phyloP scores from a whole-genome alignment of 1,140 invertebrate genomes.

The Seison nebaliae region DNA sequence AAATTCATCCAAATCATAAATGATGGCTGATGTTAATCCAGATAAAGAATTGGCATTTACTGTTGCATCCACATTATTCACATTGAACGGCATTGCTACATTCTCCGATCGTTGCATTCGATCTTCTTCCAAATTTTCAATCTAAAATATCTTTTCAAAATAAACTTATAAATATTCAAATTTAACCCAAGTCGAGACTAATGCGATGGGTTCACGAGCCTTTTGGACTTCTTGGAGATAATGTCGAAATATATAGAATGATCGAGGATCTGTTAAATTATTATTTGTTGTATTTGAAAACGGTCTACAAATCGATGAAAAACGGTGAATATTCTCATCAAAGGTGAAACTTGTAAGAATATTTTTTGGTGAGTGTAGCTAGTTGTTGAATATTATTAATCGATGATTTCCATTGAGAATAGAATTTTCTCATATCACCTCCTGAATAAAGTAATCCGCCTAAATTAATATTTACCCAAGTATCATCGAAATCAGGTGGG shows the following conservation, averaged over 20 bases:
- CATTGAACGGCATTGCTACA: constrained; percentile 19
- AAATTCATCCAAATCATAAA: constrained; percentile 16
- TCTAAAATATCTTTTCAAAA: constrained; percentile 13
- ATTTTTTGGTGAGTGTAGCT: constrained; percentile 17
- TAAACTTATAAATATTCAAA: constrained; percentile 13
- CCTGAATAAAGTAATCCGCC: constrained; percentile 16
- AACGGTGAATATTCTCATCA: too few relatives aligned
- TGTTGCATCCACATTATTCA: constrained; percentile 22
- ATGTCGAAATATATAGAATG: constrained; percentile 17
- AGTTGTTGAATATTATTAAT: constrained; percentile 18
- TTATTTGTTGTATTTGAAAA: constrained; percentile 16
- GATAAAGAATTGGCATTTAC: constrained; percentile 19
- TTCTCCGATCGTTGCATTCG: constrained; percentile 14
- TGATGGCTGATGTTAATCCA: constrained; percentile 18
- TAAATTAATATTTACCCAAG: constrained; percentile 20
- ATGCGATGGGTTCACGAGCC: constrained; percentile 16
- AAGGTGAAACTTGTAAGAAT: constrained; percentile 20
- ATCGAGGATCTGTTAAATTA: constrained; percentile 20
- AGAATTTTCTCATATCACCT: constrained; percentile 12
- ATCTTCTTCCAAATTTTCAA: constrained; percentile 18
- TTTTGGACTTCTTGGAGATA: constrained; percentile 16
- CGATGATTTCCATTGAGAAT: constrained; percentile 15
- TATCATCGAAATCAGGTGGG: constrained; percentile 24
- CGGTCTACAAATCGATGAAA: too few relatives aligned
- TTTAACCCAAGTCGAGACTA: constrained; percentile 21